Evolutionary conservation across 2,888 invertebrate genomes (phyloP).

Genomic region (Diarsia brunnea): DNA sequence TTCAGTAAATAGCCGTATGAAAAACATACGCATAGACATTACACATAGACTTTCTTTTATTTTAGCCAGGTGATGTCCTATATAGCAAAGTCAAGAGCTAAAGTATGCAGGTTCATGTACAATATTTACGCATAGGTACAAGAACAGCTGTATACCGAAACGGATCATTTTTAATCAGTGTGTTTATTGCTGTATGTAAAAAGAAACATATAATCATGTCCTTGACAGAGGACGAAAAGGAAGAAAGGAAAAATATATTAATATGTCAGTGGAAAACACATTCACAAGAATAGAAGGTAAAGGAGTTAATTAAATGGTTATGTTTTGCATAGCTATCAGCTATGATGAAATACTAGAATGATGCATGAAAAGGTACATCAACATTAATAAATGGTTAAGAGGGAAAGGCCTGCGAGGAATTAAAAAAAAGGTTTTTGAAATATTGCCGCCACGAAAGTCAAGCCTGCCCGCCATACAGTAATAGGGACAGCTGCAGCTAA

Average conservation of each 20-base stretch:
- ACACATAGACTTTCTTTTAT: not conserved
- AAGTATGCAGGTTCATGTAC: not conserved
- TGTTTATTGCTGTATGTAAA: not conserved
- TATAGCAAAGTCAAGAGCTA: constrained; percentile 9
- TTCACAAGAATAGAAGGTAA: constrained; percentile 8
- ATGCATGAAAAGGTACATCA: not conserved
- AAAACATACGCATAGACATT: not conserved
- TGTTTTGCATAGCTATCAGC: constrained; percentile 1
- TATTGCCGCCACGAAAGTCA: too few species aligned
- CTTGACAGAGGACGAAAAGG: constrained; percentile 1
- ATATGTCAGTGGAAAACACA: constrained; percentile 10
- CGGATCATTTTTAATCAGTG: constrained; percentile 19
- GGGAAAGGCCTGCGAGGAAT: too few species aligned
- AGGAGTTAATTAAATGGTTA: not conserved
- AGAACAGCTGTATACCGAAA: constrained; percentile 26
- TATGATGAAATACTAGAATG: not conserved
- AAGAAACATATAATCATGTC: constrained; percentile 5
- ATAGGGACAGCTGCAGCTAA: too few species aligned
- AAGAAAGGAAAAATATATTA: constrained; percentile 8
- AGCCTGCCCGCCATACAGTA: too few species aligned
- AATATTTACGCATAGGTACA: not conserved
- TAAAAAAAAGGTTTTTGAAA: too few species aligned
- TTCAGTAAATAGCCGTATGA: constrained; percentile 20
- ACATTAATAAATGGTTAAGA: not conserved
- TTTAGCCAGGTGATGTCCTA: constrained; percentile 2